Evolutionary conservation across 1,140 invertebrate genomes (phyloP).

Genomic region (Chironomus tepperi): DNA sequence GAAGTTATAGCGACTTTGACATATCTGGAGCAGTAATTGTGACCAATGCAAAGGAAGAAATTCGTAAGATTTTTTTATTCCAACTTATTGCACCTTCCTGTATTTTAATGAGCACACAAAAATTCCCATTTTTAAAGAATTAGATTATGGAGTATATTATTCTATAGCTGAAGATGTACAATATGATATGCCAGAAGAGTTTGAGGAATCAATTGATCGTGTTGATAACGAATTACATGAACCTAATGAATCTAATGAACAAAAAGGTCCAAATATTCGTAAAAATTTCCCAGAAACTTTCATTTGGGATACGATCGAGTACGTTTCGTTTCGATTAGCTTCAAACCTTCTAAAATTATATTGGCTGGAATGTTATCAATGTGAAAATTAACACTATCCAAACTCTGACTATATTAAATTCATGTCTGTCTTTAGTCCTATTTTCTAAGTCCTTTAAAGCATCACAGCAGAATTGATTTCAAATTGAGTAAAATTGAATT

Average conservation of each 20-base stretch:
- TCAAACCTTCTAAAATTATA: not conserved
- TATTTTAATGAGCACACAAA: constrained; percentile 1
- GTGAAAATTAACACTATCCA: too few relatives aligned
- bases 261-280: constrained; percentile 39
- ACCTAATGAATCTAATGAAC: not conserved
- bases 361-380: too few relatives aligned
- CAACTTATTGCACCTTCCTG: not conserved
- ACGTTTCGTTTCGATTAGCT: not conserved
- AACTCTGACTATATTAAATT: not conserved
- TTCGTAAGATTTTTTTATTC: constrained; percentile 6
- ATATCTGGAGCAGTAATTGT: not conserved
- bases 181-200: too few relatives aligned
- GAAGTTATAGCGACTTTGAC: not conserved
- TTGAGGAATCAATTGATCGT: not conserved
- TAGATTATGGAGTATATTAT: constrained; percentile 20
- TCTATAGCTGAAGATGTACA: not conserved
- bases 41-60: not conserved
- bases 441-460: not conserved
- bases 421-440: not conserved
- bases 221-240: not conserved
- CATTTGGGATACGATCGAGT: constrained; percentile 45
- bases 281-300: constrained; percentile 57
- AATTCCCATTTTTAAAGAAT: not conserved
- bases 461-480: too few relatives aligned
- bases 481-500: too few relatives aligned